Base-by-base conservation (phyloP, 2,113 vertebrate genomes). In the Camarhynchus parvulus region DNA sequence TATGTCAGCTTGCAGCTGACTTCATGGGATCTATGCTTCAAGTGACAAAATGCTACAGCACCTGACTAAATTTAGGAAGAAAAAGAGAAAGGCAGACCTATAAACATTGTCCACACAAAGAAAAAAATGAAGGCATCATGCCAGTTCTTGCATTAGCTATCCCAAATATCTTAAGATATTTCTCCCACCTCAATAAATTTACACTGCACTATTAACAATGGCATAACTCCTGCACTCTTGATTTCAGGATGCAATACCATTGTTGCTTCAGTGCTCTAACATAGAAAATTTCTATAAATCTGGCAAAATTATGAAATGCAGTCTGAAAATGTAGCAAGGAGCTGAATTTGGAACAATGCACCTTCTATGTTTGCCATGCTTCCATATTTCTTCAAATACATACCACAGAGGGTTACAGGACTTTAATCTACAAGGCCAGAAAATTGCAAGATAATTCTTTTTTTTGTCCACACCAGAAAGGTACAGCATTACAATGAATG, bases 61-160 rank as follows among this genome's bases (percentile, higher is more conserved):
- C 4, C 27, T 75, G 46, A 55, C 62, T 90, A 79, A 74, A 86
- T 88, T 75, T 70, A 77, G 39, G 47, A 63, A 49, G 18, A 33
- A 87, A 79, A 78, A 76, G 59, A 93, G 58, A 79, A 91, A 88
- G 63, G n/a, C 20, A 92, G 31, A 63, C 76, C 35, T 67, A n/a
- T 90, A 86, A 92, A 94, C 81, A 83, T 53, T 49, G 22, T 23
- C 67, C n/a, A 11, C 47, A 27, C 31, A 86, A 90, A 94, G 31
- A 18, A 58, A 86, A 86, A 94, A 95, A 86, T 21, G 27, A 59
- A 75, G 92, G 79, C 63, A 2, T 14, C 28, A 5, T 78, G 92
- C 87, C 85, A 97, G 37, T 75, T 77, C 64, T 64, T 95, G 72
- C 88, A 94, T 94, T 97, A 92, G 62, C 52, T 56, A 61, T 53